phyloP scores from a whole-genome alignment of 53 echinoderm and acorn worm genomes.

The Henricia sp. region DNA sequence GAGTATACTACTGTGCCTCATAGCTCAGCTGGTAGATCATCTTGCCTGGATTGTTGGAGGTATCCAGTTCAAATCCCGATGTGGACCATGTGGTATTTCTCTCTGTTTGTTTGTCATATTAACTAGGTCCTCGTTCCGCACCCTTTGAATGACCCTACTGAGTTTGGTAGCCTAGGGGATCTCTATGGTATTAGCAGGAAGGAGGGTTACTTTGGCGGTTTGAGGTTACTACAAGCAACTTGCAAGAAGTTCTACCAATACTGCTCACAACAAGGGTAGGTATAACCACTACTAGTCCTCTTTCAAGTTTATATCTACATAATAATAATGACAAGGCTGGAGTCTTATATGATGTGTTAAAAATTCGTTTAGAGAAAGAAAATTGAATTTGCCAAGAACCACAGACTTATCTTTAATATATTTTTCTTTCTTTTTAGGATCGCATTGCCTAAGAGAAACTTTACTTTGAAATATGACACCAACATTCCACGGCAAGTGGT shows the following conservation, averaged over 20 bases:
- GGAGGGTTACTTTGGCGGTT: constrained; percentile 89
- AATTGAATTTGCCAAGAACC: too few relatives aligned
- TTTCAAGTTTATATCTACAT: too few relatives aligned
- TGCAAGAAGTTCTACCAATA: constrained; percentile 97
- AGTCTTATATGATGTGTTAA: too few relatives aligned
- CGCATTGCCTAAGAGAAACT: constrained; percentile 88
- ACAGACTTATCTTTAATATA: background rate
- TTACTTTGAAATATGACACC: constrained; percentile 91
- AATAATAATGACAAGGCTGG: too few relatives aligned
- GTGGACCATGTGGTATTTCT: background rate
- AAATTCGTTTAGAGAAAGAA: too few relatives aligned
- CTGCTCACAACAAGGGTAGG: constrained; percentile 93
- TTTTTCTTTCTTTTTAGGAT: constrained; percentile 62
- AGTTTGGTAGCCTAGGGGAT: constrained; percentile 96
- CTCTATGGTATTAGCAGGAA: constrained; percentile 89
- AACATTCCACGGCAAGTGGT: constrained; percentile 91
- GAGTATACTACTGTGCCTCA: too few relatives aligned
- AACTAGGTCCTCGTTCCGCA: constrained; percentile 87
- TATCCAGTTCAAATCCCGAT: too few relatives aligned
- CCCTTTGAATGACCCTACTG: constrained; percentile 90
- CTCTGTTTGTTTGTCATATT: background rate
- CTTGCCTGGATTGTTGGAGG: too few relatives aligned
- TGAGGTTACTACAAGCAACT: constrained; percentile 90
- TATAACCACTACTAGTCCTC: too few relatives aligned
- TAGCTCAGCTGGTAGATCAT: too few relatives aligned